These are phyloP conservation scores for Parochlus steinenii DNA, from an alignment of 2,888 invertebrate genomes.

Conservation along the genomic window DNA sequence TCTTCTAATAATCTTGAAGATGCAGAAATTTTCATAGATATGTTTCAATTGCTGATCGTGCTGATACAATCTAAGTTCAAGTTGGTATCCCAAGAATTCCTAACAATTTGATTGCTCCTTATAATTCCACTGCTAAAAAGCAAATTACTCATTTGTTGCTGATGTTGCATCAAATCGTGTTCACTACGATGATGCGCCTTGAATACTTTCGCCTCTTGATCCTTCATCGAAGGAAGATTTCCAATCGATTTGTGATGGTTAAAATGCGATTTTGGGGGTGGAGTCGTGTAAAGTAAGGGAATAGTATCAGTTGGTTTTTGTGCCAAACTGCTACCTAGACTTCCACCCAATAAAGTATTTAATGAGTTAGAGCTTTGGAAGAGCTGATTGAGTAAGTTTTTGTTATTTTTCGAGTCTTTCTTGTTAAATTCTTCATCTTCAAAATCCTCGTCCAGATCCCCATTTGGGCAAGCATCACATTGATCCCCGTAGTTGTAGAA, in stretches of 20 bases:
- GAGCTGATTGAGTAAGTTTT: conserved; percentile 8
- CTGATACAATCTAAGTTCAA: conserved; percentile 17
- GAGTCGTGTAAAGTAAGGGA: conserved; percentile 7
- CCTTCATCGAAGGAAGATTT: conserved; percentile 6
- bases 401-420: conserved; percentile 9
- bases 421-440: conserved; percentile 7
- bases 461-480: conserved; percentile 1
- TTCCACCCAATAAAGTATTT: conserved; percentile 2
- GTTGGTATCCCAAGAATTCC: conserved; percentile 13
- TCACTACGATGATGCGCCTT: conserved; percentile 6
- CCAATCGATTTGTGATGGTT: conserved; percentile 10
- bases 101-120: not conserved
- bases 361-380: conserved; percentile 5
- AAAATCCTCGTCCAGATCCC: not conserved
- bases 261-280: conserved; percentile 9
- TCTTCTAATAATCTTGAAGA: not conserved
- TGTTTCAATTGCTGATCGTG: conserved; percentile 17
- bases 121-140: conserved; percentile 5
- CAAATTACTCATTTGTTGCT: conserved; percentile 6
- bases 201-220: no score
- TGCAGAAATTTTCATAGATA: conserved; percentile 5
- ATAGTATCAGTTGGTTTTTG: conserved; percentile 5
- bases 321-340: not conserved
- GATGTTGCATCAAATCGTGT: conserved; percentile 8
- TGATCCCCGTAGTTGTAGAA: not conserved